Percentiles rank a stretch among this genome's conserved stretches.
Conservation (phyloP, 2,888 invertebrate species). For the Periphyllus acericola region DNA sequence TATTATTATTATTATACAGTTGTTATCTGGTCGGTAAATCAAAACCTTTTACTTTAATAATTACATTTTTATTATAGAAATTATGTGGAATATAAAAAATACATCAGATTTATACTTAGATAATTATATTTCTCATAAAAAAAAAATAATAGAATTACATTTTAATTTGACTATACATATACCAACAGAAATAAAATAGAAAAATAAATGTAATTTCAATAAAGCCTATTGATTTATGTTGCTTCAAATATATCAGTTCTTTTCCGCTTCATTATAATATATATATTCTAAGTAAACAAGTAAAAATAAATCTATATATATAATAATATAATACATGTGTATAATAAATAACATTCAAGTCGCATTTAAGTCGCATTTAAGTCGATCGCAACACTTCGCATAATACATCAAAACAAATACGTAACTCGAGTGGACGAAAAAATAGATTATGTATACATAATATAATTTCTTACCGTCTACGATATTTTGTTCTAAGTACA, state of each 20-base stretch:
- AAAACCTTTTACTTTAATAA: too few relatives aligned
- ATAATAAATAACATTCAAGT: background rate
- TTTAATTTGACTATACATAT: conserved; percentile 42
- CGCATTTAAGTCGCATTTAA: background rate
- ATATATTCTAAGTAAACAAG: background rate
- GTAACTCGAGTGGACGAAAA: background rate
- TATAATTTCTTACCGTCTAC: background rate
- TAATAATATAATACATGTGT: background rate
- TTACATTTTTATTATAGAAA: too few relatives aligned
- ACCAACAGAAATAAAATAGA: conserved; percentile 35
- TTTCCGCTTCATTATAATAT: background rate
- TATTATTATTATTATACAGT: too few relatives aligned
- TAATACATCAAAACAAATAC: background rate
- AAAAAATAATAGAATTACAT: conserved; percentile 11
- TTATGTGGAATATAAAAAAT: background rate
- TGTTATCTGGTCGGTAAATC: too few relatives aligned
- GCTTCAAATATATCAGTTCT: conserved; percentile 42
- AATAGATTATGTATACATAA: background rate
- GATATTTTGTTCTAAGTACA: conserved; percentile 6
- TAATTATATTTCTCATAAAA: conserved; percentile 36
- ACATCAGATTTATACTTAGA: background rate
- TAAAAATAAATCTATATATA: background rate
- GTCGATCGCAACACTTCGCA: background rate
- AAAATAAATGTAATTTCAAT: conserved; percentile 15
- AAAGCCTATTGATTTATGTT: conserved; percentile 35